Evolutionary conservation across 2,888 invertebrate species (phyloP).

Genomic region (Smittia sp.): DNA sequence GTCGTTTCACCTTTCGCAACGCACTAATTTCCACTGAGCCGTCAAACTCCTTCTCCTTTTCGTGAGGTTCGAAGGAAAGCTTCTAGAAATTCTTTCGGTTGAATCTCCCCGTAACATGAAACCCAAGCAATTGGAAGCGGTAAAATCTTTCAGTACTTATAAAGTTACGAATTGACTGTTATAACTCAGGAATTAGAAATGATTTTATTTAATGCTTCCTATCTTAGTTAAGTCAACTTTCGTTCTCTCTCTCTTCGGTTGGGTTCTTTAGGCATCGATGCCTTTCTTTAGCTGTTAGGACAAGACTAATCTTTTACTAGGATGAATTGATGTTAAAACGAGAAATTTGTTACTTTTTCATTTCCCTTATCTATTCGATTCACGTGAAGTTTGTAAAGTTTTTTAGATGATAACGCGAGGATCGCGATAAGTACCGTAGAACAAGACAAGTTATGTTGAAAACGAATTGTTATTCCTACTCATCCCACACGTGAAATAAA

Average conservation of each 20-base stretch:
- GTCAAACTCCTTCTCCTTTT: neutral
- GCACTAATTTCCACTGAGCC: no score
- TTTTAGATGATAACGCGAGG: no score
- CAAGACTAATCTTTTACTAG: neutral
- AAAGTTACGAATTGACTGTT: conserved; percentile 37
- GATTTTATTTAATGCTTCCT: conserved; percentile 10
- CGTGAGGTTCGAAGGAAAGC: neutral
- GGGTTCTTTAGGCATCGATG: neutral
- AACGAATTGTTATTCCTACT: no score
- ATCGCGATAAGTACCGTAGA: no score
- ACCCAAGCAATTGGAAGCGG: neutral
- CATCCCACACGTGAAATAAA: no score
- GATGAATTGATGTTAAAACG: conserved; percentile 12
- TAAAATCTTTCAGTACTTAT: conserved; percentile 28
- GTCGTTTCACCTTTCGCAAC: neutral
- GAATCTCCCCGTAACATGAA: conserved; percentile 12
- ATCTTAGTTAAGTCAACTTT: neutral
- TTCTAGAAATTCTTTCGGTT: neutral
- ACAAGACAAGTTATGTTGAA: no score
- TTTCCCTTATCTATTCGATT: no score
- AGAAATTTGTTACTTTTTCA: neutral
- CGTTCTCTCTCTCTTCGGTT: conserved; percentile 12
- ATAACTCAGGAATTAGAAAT: conserved; percentile 37
- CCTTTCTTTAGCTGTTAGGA: neutral
- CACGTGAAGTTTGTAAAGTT: no score